Base-by-base conservation (phyloP, 2,113 vertebrate species). In the Antechinus flavipes region DNA sequence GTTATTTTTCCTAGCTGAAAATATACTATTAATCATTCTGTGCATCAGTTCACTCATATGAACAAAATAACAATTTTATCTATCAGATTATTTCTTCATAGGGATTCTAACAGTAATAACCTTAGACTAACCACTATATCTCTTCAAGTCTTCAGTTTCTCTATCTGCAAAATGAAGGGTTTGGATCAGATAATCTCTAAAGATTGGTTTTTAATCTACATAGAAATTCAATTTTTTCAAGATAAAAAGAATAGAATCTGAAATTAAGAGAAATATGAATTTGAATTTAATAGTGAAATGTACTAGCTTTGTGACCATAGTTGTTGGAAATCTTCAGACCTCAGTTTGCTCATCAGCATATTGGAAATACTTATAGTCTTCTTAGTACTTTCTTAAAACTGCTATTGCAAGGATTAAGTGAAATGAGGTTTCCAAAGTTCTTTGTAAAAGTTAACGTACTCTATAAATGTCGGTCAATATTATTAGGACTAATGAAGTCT, bases 1-100 rank as follows among this genome's bases (percentile, higher is more conserved):
- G 91, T 54, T 61, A 52, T 92, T 53, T 89, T 35, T 91, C 89
- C 61, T 95, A 52, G n/a, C 92, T 35, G 94, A 97, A 95, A 24
- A 5, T n/a, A 30, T 35, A 47, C 2, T 58, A 49, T 95, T 90
- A 47, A 93, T 55, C 61, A 54, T 6, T 68, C 26, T 54, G 1
- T 84, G 46, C 23, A 54, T 94, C 23, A 49, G 49, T 16, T 35
- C 8, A 1, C 35, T 54, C 7, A 22, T 90, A 89, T 76, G 19
- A 23, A 76, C 94, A 90, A 42, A 0, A 92, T 53, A 93, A 91
- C 76, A 93, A 11, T 30, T 42, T 93, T 61, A 8, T 91, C 42
- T 54, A 35, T 2, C 50, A 0, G 5, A 53, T 68, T 23, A 76
- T 50, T 93, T 76, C 90, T n/a, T 95, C 19, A 53, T 22, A 52